Evolutionary conservation across 2,888 invertebrate species (phyloP).

Genomic region (Mimachlamys varia): DNA sequence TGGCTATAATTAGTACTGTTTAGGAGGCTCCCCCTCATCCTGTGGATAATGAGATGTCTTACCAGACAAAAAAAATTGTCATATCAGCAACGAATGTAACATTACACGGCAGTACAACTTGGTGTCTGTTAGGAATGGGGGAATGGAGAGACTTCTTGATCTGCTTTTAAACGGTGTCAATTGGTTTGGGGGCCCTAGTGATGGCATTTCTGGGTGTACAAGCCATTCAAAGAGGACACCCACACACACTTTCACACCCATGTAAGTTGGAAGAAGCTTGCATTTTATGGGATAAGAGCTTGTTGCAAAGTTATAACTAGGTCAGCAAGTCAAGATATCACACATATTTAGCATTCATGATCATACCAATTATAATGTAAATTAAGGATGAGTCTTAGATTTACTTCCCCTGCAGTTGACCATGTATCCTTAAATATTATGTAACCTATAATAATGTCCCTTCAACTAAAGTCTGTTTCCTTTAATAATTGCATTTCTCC

Average conservation of each 20-base stretch:
- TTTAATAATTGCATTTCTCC: too few species aligned
- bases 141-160: not conserved
- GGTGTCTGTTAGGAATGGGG: not conserved
- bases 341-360: too few species aligned
- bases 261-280: not conserved
- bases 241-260: conserved; percentile 9
- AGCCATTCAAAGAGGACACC: not conserved
- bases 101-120: not conserved
- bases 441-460: too few species aligned
- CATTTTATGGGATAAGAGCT: not conserved
- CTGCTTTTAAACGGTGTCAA: not conserved
- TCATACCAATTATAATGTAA: too few species aligned
- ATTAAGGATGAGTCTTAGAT: too few species aligned
- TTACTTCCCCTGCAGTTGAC: too few species aligned
- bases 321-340: too few species aligned
- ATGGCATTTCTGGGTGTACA: not conserved
- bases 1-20: too few species aligned
- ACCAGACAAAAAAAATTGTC: not conserved
- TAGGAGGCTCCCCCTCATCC: not conserved
- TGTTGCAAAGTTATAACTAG: too few species aligned
- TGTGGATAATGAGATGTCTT: conserved; percentile 4
- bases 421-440: too few species aligned
- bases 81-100: not conserved
- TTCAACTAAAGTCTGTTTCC: too few species aligned
- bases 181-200: not conserved